Evolutionary conservation across 2,888 invertebrate genomes (phyloP), one percentile per base, ranked within the genome.

Genomic region (Cancer borealis): DNA sequence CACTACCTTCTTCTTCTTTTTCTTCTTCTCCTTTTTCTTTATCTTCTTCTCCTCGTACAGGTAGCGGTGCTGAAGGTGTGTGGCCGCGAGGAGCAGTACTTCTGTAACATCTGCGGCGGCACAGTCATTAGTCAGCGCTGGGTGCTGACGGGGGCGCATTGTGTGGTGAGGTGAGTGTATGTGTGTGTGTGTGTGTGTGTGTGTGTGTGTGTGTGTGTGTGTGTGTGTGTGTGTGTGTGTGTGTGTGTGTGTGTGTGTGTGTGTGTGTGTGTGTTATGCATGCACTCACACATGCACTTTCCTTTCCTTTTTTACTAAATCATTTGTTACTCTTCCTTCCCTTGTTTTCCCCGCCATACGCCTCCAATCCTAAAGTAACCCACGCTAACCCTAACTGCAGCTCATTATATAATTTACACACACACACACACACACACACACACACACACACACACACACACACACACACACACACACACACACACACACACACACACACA

Each of bases 91-190:
- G 60, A 60, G 30, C 94, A 92, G 26, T 91, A 95, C 60, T 95
- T 93, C 90, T 95, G 95, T 66, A 93, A 95, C 54, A 94, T 95
- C 79, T 95, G 95, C 49, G 95, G 95, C 26, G 95, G 95, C 46
- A 95, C 95, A 0, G 94, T 95, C 45, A 93, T 95, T n/a, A 87
- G 93, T 39, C 49, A 46, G 12, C 73, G 79, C 21, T 95, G 95
- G 95, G 95, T 95, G 21, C 93, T 95, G n/a, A 95, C 95, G 39
- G 95, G 94, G n/a, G 95, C 95, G 26, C 95, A 95, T 49, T 95
- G 95, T 60, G 92, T 95, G 4, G 92, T 54, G 54, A 95, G 93
- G 95, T 95, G 84, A 14, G 84, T 92, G 46, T 12, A 3, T 26
- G 46, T 26, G 6, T 49, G 47, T 0, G 21, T 73, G 21, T 73